Evolutionary conservation across 2,797 vertebrate species (phyloP).

Genomic region (Linurgus olivaceus): DNA sequence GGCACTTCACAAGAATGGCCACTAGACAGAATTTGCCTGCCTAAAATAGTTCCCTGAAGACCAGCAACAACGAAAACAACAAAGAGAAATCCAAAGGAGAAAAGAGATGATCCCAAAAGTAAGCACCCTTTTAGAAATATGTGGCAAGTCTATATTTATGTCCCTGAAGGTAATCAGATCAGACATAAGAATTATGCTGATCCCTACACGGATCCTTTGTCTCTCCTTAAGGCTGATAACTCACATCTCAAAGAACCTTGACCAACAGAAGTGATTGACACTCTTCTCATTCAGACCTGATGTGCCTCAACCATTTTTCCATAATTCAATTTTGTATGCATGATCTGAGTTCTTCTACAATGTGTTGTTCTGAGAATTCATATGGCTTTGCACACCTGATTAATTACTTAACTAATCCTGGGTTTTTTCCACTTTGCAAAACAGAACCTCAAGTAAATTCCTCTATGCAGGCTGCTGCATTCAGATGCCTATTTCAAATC

Average conservation of each 20-base stretch:
- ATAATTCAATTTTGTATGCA: conserved; percentile 9
- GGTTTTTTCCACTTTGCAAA: background rate
- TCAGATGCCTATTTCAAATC: background rate
- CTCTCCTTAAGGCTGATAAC: conserved; percentile 23
- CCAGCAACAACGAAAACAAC: background rate
- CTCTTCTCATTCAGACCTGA: background rate
- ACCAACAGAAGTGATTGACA: conserved; percentile 29
- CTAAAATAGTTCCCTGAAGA: background rate
- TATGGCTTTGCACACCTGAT: conserved; percentile 35
- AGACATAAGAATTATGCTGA: conserved; percentile 13
- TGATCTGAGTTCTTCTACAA: background rate
- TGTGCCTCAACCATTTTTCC: background rate
- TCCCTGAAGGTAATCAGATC: background rate
- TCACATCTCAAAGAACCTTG: background rate
- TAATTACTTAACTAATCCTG: conserved; percentile 34
- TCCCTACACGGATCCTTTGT: background rate
- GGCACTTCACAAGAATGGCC: background rate
- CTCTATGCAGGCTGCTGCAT: background rate
- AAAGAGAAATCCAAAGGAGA: background rate
- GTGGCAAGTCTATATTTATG: background rate
- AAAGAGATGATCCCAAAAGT: background rate
- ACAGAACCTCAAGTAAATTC: background rate
- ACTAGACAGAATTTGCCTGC: background rate
- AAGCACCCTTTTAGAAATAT: background rate
- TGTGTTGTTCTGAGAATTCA: conserved; percentile 11